Conservation (phyloP, 2,113 vertebrate genomes). For the Nothobranchius kuhntae region DNA sequence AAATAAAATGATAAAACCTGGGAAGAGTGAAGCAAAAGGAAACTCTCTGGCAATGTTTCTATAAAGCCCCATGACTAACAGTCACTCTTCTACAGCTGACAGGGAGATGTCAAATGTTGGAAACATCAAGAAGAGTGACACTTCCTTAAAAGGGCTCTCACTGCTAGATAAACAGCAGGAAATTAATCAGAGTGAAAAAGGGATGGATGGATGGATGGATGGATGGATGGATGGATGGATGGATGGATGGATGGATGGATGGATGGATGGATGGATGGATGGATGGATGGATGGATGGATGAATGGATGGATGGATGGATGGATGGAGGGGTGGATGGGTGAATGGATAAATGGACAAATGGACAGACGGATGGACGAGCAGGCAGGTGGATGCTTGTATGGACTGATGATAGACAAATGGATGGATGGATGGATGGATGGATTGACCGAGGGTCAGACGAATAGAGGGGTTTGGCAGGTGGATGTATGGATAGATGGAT, state of each 20-base stretch:
- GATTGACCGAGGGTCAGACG: too few relatives aligned
- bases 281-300: conserved; percentile 6
- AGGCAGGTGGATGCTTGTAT: background rate
- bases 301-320: conserved; percentile 6
- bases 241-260: background rate
- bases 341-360: too few relatives aligned
- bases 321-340: too few relatives aligned
- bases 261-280: background rate
- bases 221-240: conserved; percentile 19
- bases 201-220: conserved; percentile 2
- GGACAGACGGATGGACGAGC: too few relatives aligned
- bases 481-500: background rate
- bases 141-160: too few relatives aligned
- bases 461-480: too few relatives aligned
- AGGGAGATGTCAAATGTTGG: conserved; percentile 49
- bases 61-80: conserved; percentile 2
- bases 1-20: too few relatives aligned
- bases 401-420: conserved; percentile 3
- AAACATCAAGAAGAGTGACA: conserved; percentile 21
- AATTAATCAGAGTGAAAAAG: background rate
- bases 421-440: too few relatives aligned
- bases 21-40: conserved; percentile 14
- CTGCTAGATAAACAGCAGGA: too few relatives aligned
- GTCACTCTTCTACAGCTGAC: conserved; percentile 44
- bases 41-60: background rate